Percentiles rank a stretch among this genome's conserved stretches.
Evolutionary conservation across 2,797 vertebrate species (phyloP).

Genomic region (Acanthurus leucopareius): DNA sequence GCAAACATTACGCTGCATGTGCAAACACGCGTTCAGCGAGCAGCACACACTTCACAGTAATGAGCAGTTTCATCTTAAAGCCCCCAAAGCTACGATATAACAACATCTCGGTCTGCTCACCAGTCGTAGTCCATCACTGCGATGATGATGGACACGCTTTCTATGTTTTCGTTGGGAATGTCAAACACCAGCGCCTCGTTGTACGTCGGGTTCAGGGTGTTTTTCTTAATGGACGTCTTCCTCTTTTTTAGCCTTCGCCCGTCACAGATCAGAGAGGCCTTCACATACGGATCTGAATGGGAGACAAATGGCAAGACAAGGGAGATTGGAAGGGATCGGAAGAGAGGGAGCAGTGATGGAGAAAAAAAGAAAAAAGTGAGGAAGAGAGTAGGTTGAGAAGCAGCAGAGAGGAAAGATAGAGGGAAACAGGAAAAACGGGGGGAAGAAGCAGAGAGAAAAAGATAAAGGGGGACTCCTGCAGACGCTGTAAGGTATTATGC

Average conservation of each 20-base stretch:
- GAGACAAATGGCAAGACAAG: neutral
- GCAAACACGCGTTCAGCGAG: conserved; percentile 31
- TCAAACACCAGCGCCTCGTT: conserved; percentile 97
- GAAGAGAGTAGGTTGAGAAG: neutral
- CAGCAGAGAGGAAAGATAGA: conserved; percentile 38
- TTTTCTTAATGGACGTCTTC: conserved; percentile 98
- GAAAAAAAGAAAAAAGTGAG: neutral
- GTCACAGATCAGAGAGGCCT: conserved; percentile 94
- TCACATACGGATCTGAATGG: conserved; percentile 92
- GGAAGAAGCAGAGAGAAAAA: conserved; percentile 26
- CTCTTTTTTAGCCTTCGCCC: conserved; percentile 94
- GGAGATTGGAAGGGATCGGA: neutral
- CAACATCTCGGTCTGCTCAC: conserved; percentile 78
- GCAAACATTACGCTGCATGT: conserved; percentile 34
- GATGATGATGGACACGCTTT: conserved; percentile 92
- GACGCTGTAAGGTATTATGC: conserved; percentile 54
- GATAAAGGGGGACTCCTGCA: conserved; percentile 44
- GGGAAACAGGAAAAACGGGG: neutral
- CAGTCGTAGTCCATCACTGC: conserved; percentile 97
- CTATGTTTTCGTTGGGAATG: conserved; percentile 95
- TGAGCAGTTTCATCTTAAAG: conserved; percentile 25
- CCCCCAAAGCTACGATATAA: conserved; percentile 1
- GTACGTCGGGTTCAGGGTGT: conserved; percentile 95
- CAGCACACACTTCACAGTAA: conserved; percentile 31
- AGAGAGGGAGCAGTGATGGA: neutral